Base-by-base conservation (phyloP, 30 jellyfish, hydroid and myxozoan species). In the Cassiopea xamachana region DNA sequence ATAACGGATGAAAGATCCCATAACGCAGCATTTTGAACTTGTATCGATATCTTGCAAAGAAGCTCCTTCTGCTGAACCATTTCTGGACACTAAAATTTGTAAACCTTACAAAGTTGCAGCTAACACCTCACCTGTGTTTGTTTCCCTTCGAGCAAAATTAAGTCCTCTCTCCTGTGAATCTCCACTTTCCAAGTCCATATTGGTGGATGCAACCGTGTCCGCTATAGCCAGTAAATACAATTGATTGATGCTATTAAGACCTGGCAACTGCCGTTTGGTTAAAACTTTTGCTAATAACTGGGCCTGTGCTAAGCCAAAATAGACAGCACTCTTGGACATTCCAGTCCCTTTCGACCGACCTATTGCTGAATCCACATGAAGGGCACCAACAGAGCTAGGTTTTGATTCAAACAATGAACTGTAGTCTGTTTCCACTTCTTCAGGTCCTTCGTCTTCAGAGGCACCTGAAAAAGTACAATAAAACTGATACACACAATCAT, bases 191-290 rank as follows among this genome's bases (percentile, higher is more conserved):
- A 96, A 59, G 74, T 96, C 99, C 90, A 86, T 77, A 59, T 93
- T 86, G 17, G 98, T 96, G 13, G 99, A 73, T 9, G 99, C 99
- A 60, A 96, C 96, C 1, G 99, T 96, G 61, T 96, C 99, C 1
- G 99, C 96, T 61, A 96, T 73, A 10, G 98, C 97, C 61, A 96
- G 96, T 79, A 96, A 80, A 67, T 96, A 93, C 89, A 96, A 84
- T 84, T 96, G 99, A 47, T 96, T 97, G 79, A 89, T 98, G 73
- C 99, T 92, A 44, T 90, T 82, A 60, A 96, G 82, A 43, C 99
- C 99, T 18, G 98, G 98, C 16, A 96, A 82, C 80, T 96, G 98
- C 39, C 87, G 74, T 62, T 91, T 79, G 17, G 98, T 83, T 82
- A 96, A 68, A 55, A 93, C 95, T 48, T 90, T 98, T 9, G 97